These are phyloP conservation scores for Drosophila nr. perissopoda DNA, from an alignment of 2,888 invertebrate species.

Conservation along the genomic window DNA sequence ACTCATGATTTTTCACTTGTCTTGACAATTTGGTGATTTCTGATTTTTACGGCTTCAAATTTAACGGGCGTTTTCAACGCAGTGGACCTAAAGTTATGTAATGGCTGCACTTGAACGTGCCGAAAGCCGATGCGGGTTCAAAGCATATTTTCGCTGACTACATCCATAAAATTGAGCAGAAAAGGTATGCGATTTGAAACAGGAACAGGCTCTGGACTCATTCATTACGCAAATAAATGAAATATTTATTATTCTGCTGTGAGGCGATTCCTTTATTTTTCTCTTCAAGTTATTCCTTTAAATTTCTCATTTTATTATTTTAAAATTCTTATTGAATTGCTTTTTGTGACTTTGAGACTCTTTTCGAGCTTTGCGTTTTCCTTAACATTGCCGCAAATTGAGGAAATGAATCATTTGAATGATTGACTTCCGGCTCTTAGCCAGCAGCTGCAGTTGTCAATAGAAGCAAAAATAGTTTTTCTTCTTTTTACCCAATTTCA, in stretches of 20 bases:
- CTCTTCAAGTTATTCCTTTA: neutral
- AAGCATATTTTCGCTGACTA: slow-evolving; percentile 45
- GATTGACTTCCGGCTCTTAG: slow-evolving; percentile 69
- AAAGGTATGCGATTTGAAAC: slow-evolving; percentile 3
- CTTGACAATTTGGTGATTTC: slow-evolving; percentile 74
- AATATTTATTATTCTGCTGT: neutral
- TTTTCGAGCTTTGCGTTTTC: slow-evolving; percentile 29
- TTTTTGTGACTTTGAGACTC: slow-evolving; percentile 25
- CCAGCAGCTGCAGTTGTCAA: slow-evolving; percentile 13
- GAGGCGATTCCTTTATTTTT: slow-evolving; percentile 11
- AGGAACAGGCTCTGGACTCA: slow-evolving; percentile 3
- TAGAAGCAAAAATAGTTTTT: slow-evolving; percentile 30
- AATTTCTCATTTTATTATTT: neutral
- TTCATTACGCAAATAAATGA: slow-evolving; percentile 17
- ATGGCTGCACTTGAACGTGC: slow-evolving; percentile 78
- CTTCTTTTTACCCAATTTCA: slow-evolving; percentile 29
- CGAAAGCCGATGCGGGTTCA: slow-evolving; percentile 33
- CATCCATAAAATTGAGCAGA: slow-evolving; percentile 18
- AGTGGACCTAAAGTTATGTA: slow-evolving; percentile 72
- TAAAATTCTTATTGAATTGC: slow-evolving; percentile 7
- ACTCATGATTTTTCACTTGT: slow-evolving; percentile 77
- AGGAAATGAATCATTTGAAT: slow-evolving; percentile 76
- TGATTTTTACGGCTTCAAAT: slow-evolving; percentile 61
- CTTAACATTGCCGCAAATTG: slow-evolving; percentile 55
- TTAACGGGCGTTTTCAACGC: slow-evolving; percentile 56